Evolutionary conservation across 2,797 vertebrate species (phyloP), one percentile per base, ranked within the genome.

Genomic region (Okamejei kenojei): DNA sequence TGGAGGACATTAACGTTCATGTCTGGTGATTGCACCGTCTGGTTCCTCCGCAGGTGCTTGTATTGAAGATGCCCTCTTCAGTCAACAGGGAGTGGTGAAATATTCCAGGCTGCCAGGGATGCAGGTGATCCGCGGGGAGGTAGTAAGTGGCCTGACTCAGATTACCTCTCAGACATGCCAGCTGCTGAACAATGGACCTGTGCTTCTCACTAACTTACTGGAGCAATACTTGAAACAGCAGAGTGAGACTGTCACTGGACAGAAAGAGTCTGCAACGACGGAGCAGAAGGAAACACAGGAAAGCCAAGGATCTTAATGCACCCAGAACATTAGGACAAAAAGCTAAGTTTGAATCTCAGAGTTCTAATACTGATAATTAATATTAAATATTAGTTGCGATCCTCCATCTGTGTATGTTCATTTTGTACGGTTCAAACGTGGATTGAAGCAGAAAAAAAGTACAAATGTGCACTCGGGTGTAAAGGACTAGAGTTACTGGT

Each of bases 11-110:
- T 88, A 65, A 65, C 1, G 19, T 32, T 5, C 8, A 19, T 3
- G 17, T 63, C 84, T 68, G 3, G 35, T 35, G 17, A 88, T 88
- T 35, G 63, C 35, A 32, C 35, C 13, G 1, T 79, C 7, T 80
- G 61, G 7, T 71, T 76, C 93, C 71, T 81, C 93, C 29, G 0
- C 96, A 99, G 98, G 98, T 1, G 98, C 96, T 95, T 98, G 97
- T 93, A 94, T 99, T 17, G 98, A 99, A 0, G 93, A 97, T 95
- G 96, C 96, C 0, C 94, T 99, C 95, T 96, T 99, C 95, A 99
- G 98, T 63, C 95, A 93, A 1, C 96, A 98, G 94, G 98, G 98
- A 0, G 90, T 99, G 65, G 23, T 97, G 93, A 95, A 81, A 94
- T 98, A 97, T 0, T 96, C 98, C 95, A 98, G 96, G 78, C 96